A percentile compares a stretch with the other conserved stretches of the same genome.
Evolutionary conservation across 2,888 invertebrate species (phyloP).

Genomic region (Orgyia antiqua): DNA sequence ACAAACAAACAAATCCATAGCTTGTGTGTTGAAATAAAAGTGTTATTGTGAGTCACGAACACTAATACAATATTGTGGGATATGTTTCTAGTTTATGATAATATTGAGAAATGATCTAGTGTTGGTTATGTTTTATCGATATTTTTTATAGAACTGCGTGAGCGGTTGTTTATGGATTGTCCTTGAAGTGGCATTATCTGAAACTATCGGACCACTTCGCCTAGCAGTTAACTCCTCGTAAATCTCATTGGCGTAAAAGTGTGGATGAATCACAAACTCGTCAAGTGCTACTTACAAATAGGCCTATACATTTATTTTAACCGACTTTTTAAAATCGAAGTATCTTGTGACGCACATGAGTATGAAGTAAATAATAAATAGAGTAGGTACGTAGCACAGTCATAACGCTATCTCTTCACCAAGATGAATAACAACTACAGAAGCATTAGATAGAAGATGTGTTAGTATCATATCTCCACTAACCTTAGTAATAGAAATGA

Average conservation of each 20-base stretch:
- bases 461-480: no score
- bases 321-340: no score
- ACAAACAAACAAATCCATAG: conserved; percentile 6
- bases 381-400: no score
- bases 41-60: neutral
- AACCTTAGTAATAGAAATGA: neutral
- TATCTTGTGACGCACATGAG: no score
- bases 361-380: no score
- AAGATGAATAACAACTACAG: no score
- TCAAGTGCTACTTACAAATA: neutral
- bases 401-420: no score
- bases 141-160: conserved; percentile 18
- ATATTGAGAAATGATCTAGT: conserved; percentile 2
- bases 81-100: conserved; percentile 21
- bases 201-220: conserved; percentile 26
- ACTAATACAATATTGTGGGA: conserved; percentile 5
- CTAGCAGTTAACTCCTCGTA: conserved; percentile 37
- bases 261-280: conserved; percentile 9
- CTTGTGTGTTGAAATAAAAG: conserved; percentile 4
- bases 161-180: conserved; percentile 23
- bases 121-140: conserved; percentile 3
- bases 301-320: neutral
- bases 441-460: no score
- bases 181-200: conserved; percentile 39
- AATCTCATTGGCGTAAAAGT: conserved; percentile 32